These are phyloP conservation scores for Ciconia stormi DNA, from an alignment of 2,113 vertebrate genomes.

Conservation along the genomic window DNA sequence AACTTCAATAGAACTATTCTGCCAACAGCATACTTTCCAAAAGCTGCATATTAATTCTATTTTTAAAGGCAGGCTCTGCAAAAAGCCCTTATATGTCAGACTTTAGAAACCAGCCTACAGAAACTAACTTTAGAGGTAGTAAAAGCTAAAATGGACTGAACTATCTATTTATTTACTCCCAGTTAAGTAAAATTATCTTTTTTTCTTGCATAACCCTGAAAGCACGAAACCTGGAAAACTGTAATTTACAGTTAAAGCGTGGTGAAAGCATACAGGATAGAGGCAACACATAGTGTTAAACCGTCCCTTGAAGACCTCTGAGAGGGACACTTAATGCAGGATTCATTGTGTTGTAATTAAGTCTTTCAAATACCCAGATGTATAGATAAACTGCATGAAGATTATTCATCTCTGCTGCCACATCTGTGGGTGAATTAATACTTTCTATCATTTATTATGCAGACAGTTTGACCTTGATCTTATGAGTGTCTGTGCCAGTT, in stretches of 20 bases:
- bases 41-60: neutral
- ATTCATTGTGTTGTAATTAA: neutral
- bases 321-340: neutral
- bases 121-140: neutral
- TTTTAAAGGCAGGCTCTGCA: neutral
- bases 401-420: neutral
- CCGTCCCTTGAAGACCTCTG: neutral
- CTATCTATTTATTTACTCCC: neutral
- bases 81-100: neutral
- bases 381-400: neutral
- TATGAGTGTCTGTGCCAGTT: neutral
- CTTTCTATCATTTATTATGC: neutral
- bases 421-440: neutral
- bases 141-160: neutral
- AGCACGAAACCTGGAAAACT: neutral
- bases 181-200: neutral
- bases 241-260: neutral
- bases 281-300: neutral
- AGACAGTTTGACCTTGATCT: constrained; percentile 53
- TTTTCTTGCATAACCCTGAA: neutral
- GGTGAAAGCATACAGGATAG: neutral
- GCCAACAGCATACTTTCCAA: neutral
- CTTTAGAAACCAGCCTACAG: neutral
- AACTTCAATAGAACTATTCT: neutral
- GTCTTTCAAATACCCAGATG: neutral